Evolutionary conservation across 2,888 invertebrate species (phyloP), one percentile per base, ranked within the genome.

Genomic region (Synanthedon andrenaeformis): DNA sequence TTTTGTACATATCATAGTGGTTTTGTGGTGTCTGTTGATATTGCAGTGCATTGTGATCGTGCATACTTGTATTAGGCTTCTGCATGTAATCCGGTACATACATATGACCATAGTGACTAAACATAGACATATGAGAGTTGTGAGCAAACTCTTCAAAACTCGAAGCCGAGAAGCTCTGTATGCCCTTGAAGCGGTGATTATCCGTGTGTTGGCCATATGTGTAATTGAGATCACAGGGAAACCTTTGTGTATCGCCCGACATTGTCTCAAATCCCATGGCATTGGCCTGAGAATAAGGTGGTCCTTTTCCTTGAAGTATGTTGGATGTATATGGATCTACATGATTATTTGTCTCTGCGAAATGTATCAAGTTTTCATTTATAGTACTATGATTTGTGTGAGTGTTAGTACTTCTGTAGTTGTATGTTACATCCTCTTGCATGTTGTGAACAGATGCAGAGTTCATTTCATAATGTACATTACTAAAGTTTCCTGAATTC

Each of bases 401-500:
- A 12, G 23, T 23, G 53, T 62, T 84, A 58, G 84, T 88, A 69
- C 90, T 79, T 61, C 68, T 69, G 59, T 79, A 86, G 42, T 65
- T 70, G 60, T 79, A 85, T 53, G 64, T 57, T 55, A 69, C 63
- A 52, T 74, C 67, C 50, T 69, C 70, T 58, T 71, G 72, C 53
- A 71, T 62, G 53, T 58, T 69, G 58, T 72, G 74, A 48, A 59
- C 54, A 55, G 59, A 54, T 42, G 68, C 50, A 58, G 63, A 75
- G 59, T 70, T 89, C 56, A 89, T 84, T 62, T 92, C 90, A 72
- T 92, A 92, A 70, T 92, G 92, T 52, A 92, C 84, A 72, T 91
- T 92, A 60, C 90, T 91, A 67, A 92, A 93, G 70, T 89, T 91
- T 28, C 91, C 91, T 56, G 89, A 79, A 70, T 90, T 91, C 17